These are phyloP conservation scores for Cheiracanthium punctorium DNA, from an alignment of 2,888 invertebrate genomes.

Conservation along the genomic window DNA sequence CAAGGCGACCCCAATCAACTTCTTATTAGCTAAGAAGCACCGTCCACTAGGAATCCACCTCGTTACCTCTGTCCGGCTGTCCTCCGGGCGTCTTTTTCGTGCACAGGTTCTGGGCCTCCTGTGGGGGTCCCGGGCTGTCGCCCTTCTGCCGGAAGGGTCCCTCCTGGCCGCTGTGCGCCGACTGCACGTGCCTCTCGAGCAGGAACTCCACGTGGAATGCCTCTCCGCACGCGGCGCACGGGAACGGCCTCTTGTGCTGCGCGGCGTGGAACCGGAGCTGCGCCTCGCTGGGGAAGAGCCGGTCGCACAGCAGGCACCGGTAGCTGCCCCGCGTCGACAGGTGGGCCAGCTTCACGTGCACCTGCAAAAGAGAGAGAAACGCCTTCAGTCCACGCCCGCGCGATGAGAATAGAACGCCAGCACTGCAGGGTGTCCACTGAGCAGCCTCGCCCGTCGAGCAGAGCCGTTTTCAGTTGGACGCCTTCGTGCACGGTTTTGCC, in stretches of 20 bases:
- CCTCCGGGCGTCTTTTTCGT: conserved; percentile 48
- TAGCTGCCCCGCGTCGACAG: conserved; percentile 73
- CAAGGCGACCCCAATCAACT: no score
- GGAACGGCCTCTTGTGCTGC: conserved; percentile 85
- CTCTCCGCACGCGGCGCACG: conserved; percentile 89
- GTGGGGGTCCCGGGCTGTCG: not conserved
- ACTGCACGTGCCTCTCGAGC: conserved; percentile 90
- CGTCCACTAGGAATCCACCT: no score
- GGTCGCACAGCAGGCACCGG: conserved; percentile 84
- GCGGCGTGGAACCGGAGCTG: conserved; percentile 86
- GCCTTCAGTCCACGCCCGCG: no score
- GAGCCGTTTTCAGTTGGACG: no score
- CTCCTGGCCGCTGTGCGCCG: conserved; percentile 72
- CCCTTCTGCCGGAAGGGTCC: not conserved
- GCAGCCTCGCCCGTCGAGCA: no score
- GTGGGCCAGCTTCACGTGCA: conserved; percentile 78
- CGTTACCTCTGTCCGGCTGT: conserved; percentile 23
- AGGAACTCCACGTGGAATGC: conserved; percentile 93
- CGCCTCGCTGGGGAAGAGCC: conserved; percentile 82
- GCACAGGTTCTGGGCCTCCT: conserved; percentile 61
- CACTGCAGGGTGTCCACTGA: no score
- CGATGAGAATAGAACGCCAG: no score
- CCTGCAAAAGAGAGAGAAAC: conserved; percentile 77
- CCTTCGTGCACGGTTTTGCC: no score
- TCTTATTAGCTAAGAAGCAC: no score